Evolutionary conservation across 2,797 vertebrate species (phyloP).

Genomic region (Mus minutoides): DNA sequence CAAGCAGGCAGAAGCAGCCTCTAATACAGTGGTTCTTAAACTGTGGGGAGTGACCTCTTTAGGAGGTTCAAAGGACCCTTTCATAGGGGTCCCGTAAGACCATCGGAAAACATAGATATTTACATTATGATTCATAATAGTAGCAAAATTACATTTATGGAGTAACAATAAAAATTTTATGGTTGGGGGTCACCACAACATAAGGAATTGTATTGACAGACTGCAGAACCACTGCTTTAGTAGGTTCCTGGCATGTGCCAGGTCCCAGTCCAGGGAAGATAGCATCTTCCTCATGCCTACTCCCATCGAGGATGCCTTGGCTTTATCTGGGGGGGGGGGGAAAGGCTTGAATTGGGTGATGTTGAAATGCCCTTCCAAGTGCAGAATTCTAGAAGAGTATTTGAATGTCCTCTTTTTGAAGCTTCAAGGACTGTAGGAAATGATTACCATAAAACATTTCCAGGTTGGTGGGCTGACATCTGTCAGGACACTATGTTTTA

Average conservation of each 20-base stretch:
- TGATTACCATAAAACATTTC: slow-evolving; percentile 72
- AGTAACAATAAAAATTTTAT: not conserved
- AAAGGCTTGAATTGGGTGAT: slow-evolving; percentile 57
- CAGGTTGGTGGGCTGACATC: slow-evolving; percentile 69
- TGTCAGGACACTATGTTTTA: slow-evolving; percentile 66
- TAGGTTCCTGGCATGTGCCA: not conserved
- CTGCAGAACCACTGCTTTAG: not conserved
- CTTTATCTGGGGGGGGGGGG: slow-evolving; percentile 41
- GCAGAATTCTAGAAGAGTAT: not conserved
- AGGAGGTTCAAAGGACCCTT: not conserved
- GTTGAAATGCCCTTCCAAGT: slow-evolving; percentile 55
- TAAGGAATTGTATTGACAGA: not conserved
- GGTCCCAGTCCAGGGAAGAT: not conserved
- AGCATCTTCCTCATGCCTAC: not conserved
- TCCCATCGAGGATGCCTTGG: not conserved
- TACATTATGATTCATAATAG: not conserved
- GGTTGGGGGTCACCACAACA: not conserved
- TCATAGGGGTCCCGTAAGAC: not conserved
- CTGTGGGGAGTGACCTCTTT: not conserved
- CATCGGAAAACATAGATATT: not conserved
- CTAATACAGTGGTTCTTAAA: not conserved
- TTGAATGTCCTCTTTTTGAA: slow-evolving; percentile 62
- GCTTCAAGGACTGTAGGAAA: slow-evolving; percentile 43
- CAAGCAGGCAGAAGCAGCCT: not conserved
- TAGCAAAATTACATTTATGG: not conserved